A percentile compares a stretch with the other conserved stretches of the same genome.
phyloP scores from a whole-genome alignment of 2,797 vertebrate species.

The Parauchenoglanis punctatus region DNA sequence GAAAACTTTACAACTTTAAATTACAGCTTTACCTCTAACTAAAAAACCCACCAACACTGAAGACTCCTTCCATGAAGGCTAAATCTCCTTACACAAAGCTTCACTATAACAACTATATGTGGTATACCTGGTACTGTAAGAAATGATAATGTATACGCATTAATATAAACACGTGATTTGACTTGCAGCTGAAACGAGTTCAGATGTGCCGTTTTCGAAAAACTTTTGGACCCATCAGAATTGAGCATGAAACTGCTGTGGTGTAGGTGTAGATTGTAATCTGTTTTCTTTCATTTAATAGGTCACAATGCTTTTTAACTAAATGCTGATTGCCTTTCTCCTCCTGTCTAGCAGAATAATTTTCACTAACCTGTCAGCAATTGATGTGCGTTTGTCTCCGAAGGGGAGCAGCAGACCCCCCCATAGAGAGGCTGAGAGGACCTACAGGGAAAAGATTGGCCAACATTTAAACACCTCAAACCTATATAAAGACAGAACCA shows the following conservation, averaged over 20 bases:
- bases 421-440: constrained; percentile 91
- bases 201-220: background rate
- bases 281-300: background rate
- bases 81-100: background rate
- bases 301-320: background rate
- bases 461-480: background rate
- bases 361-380: constrained; percentile 87
- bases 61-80: background rate
- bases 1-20: background rate
- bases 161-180: background rate
- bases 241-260: background rate
- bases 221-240: background rate
- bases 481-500: background rate
- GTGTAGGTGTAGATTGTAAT: background rate
- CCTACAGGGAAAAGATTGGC: constrained; percentile 68
- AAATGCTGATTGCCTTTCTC: background rate
- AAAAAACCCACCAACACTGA: background rate
- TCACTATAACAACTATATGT: background rate
- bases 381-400: constrained; percentile 86
- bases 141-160: background rate
- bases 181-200: background rate
- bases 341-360: background rate
- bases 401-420: constrained; percentile 91
- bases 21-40: background rate
- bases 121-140: background rate